Base-by-base conservation (phyloP, 2,113 vertebrate genomes). In the Pycnonotus jocosus region DNA sequence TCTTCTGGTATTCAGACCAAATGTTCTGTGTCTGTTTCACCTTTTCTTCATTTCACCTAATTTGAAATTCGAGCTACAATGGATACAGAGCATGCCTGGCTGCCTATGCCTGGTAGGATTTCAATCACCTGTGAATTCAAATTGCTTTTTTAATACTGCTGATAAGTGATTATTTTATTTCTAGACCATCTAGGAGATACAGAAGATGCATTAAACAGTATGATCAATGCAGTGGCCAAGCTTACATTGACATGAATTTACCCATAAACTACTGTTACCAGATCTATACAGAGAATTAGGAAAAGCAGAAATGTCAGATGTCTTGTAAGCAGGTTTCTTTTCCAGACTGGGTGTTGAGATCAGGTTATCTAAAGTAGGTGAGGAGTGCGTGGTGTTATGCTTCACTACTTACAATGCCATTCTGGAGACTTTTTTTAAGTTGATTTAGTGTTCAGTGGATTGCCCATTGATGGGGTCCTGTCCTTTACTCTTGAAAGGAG, bases 21-120 rank as follows among this genome's bases (percentile, higher is more conserved):
- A 92, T 95, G 92, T 92, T 97, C 58, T 92, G 54, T 68, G 88
- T 93, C 86, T 90, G 44, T 42, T 96, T 94, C 85, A 53, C 91
- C 88, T 95, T 93, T 93, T 80, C 69, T 74, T 83, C 42, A 79
- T 92, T 95, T 94, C 31, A 77, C 35, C 50, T 92, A 90, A 83
- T 86, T 92, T 94, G 70, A 95, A 95, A 95, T 86, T 66, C 37
- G 74, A 88, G 89, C 5, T 11, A 83, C 79, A 90, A 24, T 3
- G 33, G 91, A 94, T 81, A 83, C 30, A 81, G 60, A 89, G 37
- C 94, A 96, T 86, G 92, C 70, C 85, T 93, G 77, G 50, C 84
- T 81, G 58, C 85, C 51, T 58, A 2, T 1, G 22, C 73, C 91
- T 96, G 91, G 57, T 51, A 89, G 54, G 68, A 79, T 95, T 93